Evolutionary conservation across 2,797 vertebrate genomes (phyloP).

Genomic region (Melanogrammus aeglefinus): DNA sequence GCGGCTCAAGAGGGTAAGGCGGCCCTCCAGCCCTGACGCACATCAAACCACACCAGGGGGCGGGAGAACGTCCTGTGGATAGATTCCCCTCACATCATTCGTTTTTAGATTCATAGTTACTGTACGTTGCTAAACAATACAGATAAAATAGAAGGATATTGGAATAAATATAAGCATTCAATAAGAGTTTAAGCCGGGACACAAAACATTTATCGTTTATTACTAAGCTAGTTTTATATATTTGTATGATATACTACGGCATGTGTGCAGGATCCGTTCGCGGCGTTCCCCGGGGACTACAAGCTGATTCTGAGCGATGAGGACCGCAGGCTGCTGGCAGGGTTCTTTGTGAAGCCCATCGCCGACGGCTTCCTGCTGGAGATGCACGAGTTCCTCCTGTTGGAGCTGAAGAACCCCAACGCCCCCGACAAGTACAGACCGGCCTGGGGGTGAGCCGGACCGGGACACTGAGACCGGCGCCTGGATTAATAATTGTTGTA

Average conservation of each 20-base stretch:
- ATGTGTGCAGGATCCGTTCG: slow-evolving; percentile 83
- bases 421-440: slow-evolving; percentile 69
- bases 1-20: slow-evolving; percentile 80
- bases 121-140: no score
- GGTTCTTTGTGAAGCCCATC: slow-evolving; percentile 77
- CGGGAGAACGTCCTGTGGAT: neutral
- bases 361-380: slow-evolving; percentile 84
- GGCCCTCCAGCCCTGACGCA: neutral
- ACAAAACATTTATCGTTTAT: neutral
- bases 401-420: slow-evolving; percentile 73
- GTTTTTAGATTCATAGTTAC: neutral
- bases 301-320: slow-evolving; percentile 69
- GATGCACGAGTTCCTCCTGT: slow-evolving; percentile 87
- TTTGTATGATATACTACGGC: neutral
- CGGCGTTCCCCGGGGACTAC: slow-evolving; percentile 69
- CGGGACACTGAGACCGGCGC: neutral
- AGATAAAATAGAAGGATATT: neutral
- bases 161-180: neutral
- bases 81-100: neutral
- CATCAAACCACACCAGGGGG: neutral
- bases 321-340: slow-evolving; percentile 65
- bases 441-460: slow-evolving; percentile 78
- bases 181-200: neutral
- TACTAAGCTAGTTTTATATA: neutral
- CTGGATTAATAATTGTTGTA: neutral